Conservation (phyloP, 2,113 vertebrate genomes). For the Accipiter cooperii region DNA sequence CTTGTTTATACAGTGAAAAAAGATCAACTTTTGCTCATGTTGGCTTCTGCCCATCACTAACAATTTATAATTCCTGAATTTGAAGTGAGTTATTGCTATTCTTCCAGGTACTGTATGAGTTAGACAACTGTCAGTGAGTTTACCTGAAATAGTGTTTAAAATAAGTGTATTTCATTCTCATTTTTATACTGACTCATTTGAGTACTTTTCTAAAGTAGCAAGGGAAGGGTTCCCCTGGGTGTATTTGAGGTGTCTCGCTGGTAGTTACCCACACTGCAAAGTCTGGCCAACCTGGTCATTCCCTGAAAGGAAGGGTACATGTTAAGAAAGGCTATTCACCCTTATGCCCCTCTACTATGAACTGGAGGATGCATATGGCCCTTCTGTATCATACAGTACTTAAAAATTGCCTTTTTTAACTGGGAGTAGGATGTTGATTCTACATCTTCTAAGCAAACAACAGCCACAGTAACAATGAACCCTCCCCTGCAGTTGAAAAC, state of each 20-base stretch:
- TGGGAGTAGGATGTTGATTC: not conserved
- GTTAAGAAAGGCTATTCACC: not conserved
- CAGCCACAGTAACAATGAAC: not conserved
- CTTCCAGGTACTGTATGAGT: not conserved
- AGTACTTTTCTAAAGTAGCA: not conserved
- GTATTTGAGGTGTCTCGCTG: not conserved
- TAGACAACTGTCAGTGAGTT: not conserved
- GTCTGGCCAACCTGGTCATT: not conserved
- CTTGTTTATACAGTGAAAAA: not conserved
- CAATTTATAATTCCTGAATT: not conserved
- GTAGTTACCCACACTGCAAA: not conserved
- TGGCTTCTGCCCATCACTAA: not conserved
- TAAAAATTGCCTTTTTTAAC: not conserved
- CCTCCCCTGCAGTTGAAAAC: fast-evolving
- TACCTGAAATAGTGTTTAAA: not conserved
- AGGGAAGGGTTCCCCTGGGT: not conserved
- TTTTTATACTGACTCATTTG: not conserved
- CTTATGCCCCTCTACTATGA: not conserved
- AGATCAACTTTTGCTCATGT: not conserved
- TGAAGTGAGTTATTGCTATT: not conserved
- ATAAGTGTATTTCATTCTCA: not conserved
- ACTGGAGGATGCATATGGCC: not conserved
- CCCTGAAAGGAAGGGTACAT: not conserved
- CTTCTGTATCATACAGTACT: not conserved
- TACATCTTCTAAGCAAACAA: not conserved